A percentile compares a stretch with the other conserved stretches of the same genome.
Conservation (phyloP, 2,113 vertebrate genomes). For the Paratilapia polleni region DNA sequence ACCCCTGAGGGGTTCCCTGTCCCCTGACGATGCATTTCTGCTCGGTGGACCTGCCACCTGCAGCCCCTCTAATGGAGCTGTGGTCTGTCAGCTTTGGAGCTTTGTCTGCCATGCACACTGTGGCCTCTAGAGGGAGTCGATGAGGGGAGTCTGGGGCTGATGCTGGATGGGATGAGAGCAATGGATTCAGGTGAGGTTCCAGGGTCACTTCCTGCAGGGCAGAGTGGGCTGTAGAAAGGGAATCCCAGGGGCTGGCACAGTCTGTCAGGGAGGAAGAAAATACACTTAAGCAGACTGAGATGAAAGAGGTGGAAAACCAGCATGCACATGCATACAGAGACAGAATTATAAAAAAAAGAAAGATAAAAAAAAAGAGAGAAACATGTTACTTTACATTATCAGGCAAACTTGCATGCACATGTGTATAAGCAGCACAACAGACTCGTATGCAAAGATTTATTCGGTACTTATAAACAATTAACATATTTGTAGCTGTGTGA, state of each 20-base stretch:
- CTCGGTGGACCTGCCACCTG: conserved; percentile 90
- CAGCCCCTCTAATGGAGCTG: conserved; percentile 72
- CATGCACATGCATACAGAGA: conserved; percentile 61
- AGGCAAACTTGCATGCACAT: conserved; percentile 45
- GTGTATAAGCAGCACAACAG: conserved; percentile 11
- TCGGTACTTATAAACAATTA: conserved; percentile 11
- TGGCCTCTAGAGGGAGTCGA: conserved; percentile 88
- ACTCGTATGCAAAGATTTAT: neutral
- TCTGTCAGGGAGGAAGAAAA: conserved; percentile 81
- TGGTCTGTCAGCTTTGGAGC: conserved; percentile 69
- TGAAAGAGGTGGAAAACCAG: conserved; percentile 13
- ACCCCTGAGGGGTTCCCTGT: conserved; percentile 75
- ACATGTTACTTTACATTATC: neutral
- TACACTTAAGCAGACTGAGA: conserved; percentile 20
- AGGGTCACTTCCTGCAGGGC: conserved; percentile 97
- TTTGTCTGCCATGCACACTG: conserved; percentile 74
- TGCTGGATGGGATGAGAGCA: conserved; percentile 93
- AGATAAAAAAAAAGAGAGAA: neutral
- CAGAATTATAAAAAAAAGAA: neutral
- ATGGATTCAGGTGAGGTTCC: conserved; percentile 88
- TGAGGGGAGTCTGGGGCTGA: conserved; percentile 90
- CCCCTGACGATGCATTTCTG: conserved; percentile 82
- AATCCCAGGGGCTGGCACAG: conserved; percentile 92
- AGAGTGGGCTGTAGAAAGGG: conserved; percentile 94
- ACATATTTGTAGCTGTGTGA: conserved; percentile 24